Conservation (phyloP, 2,888 invertebrate species). For the Drosophila borealis region DNA sequence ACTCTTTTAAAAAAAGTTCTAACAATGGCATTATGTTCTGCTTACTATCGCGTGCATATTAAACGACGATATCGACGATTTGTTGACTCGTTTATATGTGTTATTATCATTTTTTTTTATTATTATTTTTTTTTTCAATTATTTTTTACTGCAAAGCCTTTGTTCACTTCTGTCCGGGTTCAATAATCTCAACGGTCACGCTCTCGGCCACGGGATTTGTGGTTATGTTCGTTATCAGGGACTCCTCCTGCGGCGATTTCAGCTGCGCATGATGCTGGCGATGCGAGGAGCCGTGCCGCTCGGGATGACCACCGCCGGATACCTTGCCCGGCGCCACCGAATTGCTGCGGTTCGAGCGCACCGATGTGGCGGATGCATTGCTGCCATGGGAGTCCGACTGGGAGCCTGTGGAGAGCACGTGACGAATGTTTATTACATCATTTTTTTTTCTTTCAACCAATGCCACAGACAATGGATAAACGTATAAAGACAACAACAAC, state of each 20-base stretch:
- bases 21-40: conserved; percentile 62
- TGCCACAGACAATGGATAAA: not conserved
- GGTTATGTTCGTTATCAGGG: conserved; percentile 83
- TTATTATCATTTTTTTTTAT: conserved; percentile 19
- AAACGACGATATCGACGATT: conserved; percentile 54
- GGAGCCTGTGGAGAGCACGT: conserved; percentile 48
- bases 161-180: conserved; percentile 86
- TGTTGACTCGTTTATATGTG: conserved; percentile 45
- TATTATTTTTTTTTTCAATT: not conserved
- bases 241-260: conserved; percentile 79
- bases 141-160: conserved; percentile 4
- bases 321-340: conserved; percentile 82
- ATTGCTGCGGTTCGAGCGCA: conserved; percentile 88
- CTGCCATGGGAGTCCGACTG: conserved; percentile 88
- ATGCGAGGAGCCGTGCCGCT: conserved; percentile 72
- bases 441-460: conserved; percentile 6
- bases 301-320: conserved; percentile 64
- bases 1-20: conserved; percentile 51
- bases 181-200: conserved; percentile 92
- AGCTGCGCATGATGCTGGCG: conserved; percentile 70
- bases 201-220: conserved; percentile 87
- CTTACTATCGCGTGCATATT: conserved; percentile 71
- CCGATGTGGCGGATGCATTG: conserved; percentile 91
- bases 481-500: conserved; percentile 22
- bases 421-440: conserved; percentile 7